Evolutionary conservation across 2,888 invertebrate species (phyloP).

Genomic region (Tetheella fluctuosa): DNA sequence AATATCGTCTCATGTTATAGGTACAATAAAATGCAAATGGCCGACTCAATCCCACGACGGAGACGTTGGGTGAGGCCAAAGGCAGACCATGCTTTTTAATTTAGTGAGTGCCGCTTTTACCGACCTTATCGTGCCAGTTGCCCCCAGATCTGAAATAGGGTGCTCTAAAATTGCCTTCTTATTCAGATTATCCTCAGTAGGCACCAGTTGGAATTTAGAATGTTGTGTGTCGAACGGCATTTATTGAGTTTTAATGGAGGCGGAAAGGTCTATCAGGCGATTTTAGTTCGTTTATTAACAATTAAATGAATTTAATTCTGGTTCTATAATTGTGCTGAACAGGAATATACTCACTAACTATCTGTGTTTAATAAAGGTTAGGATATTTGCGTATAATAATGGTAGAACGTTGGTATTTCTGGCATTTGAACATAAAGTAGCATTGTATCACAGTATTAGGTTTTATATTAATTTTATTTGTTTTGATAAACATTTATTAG

Average conservation of each 20-base stretch:
- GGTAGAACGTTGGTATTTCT: too few relatives aligned
- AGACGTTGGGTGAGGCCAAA: slow-evolving; percentile 43
- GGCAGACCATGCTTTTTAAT: slow-evolving; percentile 69
- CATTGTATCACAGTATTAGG: too few relatives aligned
- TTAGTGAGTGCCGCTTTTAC: slow-evolving; percentile 69
- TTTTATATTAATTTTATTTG: too few relatives aligned
- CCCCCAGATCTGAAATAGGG: slow-evolving; percentile 65
- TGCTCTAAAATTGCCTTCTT: slow-evolving; percentile 62
- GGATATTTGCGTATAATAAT: not conserved
- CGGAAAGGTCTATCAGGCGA: slow-evolving; percentile 47
- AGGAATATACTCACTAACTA: slow-evolving; percentile 15
- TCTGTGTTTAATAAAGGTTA: not conserved
- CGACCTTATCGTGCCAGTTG: slow-evolving; percentile 61
- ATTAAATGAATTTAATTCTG: slow-evolving; percentile 56
- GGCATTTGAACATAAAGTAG: too few relatives aligned
- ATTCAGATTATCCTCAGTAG: slow-evolving; percentile 64
- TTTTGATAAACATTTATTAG: too few relatives aligned
- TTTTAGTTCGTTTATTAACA: slow-evolving; percentile 53
- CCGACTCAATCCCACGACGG: slow-evolving; percentile 16
- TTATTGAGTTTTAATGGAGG: slow-evolving; percentile 61
- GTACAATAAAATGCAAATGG: slow-evolving; percentile 39
- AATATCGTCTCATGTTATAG: slow-evolving; percentile 31
- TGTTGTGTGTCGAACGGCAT: slow-evolving; percentile 49
- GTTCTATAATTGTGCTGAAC: slow-evolving; percentile 24
- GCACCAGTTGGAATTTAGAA: slow-evolving; percentile 57